phyloP scores from a whole-genome alignment of 2,113 vertebrate genomes.

The Hylia prasina region DNA sequence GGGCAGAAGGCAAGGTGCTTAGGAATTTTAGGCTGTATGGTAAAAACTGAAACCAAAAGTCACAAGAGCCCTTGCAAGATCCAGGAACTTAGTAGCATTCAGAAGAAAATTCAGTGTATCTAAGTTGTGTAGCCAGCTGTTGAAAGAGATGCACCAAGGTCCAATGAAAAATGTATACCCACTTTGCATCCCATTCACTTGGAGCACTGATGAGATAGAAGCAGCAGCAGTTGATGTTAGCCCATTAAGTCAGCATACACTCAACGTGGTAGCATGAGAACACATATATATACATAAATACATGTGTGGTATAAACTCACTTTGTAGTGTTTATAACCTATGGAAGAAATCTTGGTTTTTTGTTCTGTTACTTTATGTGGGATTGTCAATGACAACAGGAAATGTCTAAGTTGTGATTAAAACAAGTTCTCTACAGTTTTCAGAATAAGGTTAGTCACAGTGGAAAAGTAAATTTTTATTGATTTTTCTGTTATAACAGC shows the following conservation, averaged over 20 bases:
- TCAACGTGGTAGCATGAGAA: background rate
- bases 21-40: background rate
- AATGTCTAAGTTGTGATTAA: background rate
- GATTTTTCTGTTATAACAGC: slow-evolving; percentile 66
- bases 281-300: background rate
- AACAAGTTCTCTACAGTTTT: background rate
- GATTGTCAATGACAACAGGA: background rate
- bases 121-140: background rate
- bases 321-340: background rate
- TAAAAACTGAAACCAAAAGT: background rate
- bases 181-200: background rate
- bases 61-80: background rate
- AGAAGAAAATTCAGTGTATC: background rate
- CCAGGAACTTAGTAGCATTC: background rate
- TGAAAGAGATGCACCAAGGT: background rate
- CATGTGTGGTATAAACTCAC: background rate
- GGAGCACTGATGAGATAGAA: background rate
- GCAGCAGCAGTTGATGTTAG: background rate
- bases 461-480: background rate
- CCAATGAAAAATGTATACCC: background rate
- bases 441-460: background rate
- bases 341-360: background rate
- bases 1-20: background rate
- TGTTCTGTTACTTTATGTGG: background rate
- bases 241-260: background rate